Conservation (phyloP, 2,113 vertebrate genomes). For the Lepus timidus region DNA sequence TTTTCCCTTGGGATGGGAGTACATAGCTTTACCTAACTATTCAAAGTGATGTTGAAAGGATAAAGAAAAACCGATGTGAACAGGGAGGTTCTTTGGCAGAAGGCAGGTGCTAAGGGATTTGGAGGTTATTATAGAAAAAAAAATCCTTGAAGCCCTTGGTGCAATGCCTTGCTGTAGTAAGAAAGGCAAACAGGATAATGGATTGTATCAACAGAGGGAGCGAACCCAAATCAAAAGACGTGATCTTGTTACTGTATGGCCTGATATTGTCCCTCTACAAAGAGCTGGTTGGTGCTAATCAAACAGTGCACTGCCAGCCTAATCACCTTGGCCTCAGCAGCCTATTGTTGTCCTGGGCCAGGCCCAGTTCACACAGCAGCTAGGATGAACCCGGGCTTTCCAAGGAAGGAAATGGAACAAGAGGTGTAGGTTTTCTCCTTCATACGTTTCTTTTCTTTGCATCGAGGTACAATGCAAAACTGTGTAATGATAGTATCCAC, state of each 20-base stretch:
- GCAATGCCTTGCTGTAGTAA: constrained; percentile 70
- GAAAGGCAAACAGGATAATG: constrained; percentile 82
- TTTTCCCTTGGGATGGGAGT: constrained; percentile 59
- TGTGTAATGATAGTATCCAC: constrained; percentile 57
- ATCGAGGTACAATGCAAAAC: constrained; percentile 51
- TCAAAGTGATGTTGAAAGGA: constrained; percentile 47
- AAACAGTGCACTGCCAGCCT: constrained; percentile 69
- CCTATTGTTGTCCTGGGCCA: constrained; percentile 65
- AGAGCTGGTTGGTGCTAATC: constrained; percentile 78
- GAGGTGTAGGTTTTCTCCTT: constrained; percentile 58
- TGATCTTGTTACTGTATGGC: constrained; percentile 80
- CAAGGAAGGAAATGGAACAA: constrained; percentile 62
- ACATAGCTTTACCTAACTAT: constrained; percentile 73
- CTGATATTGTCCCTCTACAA: constrained; percentile 67
- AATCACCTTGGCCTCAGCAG: constrained; percentile 77
- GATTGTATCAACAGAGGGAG: constrained; percentile 66
- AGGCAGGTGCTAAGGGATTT: constrained; percentile 85
- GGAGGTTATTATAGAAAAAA: constrained; percentile 78
- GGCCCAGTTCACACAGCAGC: constrained; percentile 61
- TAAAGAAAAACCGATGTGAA: constrained; percentile 69
- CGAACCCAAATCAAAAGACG: constrained; percentile 66
- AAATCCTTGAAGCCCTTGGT: constrained; percentile 74
- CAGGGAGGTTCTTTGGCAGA: constrained; percentile 74
- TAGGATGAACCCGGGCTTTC: constrained; percentile 50
- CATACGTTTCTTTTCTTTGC: background rate